phyloP scores from a whole-genome alignment of 2,797 vertebrate genomes.

The Crotalus adamanteus region DNA sequence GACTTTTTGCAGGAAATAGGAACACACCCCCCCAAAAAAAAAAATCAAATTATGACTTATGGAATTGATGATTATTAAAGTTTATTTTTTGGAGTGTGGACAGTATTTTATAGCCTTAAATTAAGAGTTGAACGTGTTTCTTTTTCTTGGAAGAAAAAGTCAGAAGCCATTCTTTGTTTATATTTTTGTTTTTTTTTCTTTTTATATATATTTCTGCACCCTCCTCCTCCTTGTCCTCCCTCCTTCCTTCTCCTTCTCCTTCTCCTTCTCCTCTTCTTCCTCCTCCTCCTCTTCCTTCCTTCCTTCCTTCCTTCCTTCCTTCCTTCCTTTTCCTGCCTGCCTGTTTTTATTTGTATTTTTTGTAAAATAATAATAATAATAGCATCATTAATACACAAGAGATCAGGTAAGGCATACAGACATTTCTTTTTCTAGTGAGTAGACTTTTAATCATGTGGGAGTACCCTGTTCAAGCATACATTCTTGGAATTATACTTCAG shows the following conservation, averaged over 20 bases:
- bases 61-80: not conserved
- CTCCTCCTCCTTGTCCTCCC: not conserved
- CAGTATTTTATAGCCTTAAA: not conserved
- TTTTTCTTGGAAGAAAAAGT: not conserved
- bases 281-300: no score
- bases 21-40: not conserved
- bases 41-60: not conserved
- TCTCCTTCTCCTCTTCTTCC: not conserved
- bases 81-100: not conserved
- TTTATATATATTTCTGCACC: not conserved
- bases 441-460: not conserved
- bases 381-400: no score
- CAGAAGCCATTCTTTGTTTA: not conserved
- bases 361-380: no score
- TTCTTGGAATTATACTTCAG: not conserved
- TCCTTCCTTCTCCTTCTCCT: no score
- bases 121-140: not conserved
- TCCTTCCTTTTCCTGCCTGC: no score
- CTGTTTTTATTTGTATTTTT: no score
- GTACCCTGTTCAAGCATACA: not conserved
- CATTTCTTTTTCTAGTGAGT: not conserved
- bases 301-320: no score
- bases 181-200: not conserved
- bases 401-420: not conserved
- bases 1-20: not conserved